These are phyloP conservation scores for Aspiorhynchus laticeps DNA, from an alignment of 2,113 vertebrate genomes.

Conservation along the genomic window DNA sequence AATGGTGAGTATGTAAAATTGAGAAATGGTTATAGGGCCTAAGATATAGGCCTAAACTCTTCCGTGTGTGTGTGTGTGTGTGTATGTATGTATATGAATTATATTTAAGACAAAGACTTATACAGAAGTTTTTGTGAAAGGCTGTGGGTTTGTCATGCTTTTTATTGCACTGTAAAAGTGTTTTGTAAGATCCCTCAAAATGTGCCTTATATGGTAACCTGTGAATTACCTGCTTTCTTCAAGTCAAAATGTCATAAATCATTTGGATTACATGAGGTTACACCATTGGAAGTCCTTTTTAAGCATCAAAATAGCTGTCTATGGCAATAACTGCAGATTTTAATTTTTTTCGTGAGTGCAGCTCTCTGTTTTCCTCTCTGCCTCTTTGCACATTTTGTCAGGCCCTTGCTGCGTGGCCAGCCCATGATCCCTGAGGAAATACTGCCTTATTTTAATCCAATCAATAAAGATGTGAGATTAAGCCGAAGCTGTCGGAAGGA, in stretches of 20 bases:
- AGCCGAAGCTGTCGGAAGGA: not conserved
- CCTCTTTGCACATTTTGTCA: slow-evolving; percentile 18
- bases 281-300: not conserved
- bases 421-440: slow-evolving; percentile 13
- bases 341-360: not conserved
- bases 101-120: no score
- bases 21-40: not conserved
- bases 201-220: not conserved
- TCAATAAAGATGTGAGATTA: slow-evolving; percentile 36
- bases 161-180: not conserved
- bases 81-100: no score
- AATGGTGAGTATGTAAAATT: no score
- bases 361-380: not conserved
- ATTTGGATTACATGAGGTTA: not conserved
- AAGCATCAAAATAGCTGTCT: not conserved
- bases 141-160: not conserved
- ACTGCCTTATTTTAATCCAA: slow-evolving; percentile 37
- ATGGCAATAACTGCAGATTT: not conserved
- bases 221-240: not conserved
- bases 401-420: not conserved
- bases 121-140: no score
- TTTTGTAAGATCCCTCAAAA: not conserved
- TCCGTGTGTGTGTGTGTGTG: no score
- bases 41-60: not conserved
- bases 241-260: not conserved